Evolutionary conservation across 1,140 invertebrate genomes (phyloP), one percentile per base, ranked within the genome.

Genomic region (Cryptotermes secundus): DNA sequence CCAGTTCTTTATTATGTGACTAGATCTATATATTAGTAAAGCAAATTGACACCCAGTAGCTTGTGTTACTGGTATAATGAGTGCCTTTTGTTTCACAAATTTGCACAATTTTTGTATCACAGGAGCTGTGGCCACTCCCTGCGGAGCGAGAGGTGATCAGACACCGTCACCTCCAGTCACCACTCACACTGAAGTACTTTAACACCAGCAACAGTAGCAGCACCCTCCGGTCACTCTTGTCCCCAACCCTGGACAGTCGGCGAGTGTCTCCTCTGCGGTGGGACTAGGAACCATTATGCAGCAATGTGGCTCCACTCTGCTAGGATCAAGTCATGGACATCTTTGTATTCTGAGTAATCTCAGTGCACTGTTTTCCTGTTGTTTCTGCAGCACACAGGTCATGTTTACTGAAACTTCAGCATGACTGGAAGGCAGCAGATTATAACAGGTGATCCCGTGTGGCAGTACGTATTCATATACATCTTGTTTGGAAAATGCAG

Each of bases 121-220:
- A 94, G 93, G 92, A 93, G 90, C 90, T 92, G 86, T 93, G 92
- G 92, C 90, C 91, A 87, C 89, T 92, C 87, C 91, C 92, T 92
- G 91, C 91, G 89, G 93, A 93, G 92, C 91, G 93, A 89, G 93
- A 94, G 90, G 92, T 93, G 87, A 93, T 94, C 87, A 90, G 90
- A 90, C 93, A 94, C 89, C 91, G 92, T 88, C 93, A 94, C 89
- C 90, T 94, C 87, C 92, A 93, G 89, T 93, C 92, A 84, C 93
- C 92, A 81, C 87, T 93, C 88, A 93, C 92, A 85, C 89, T 91
- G 87, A 91, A 91, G 86, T 92, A 92, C 87, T 89, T 89, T 85
- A 87, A 87, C 83, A 84, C 84, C 81, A 87, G 87, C 84, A 88
- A 88, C 31, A 88, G 88, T 34, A 92, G 91, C 86, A 92, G 91